Conservation (phyloP, 2,113 vertebrate genomes). For the Rostratula benghalensis region DNA sequence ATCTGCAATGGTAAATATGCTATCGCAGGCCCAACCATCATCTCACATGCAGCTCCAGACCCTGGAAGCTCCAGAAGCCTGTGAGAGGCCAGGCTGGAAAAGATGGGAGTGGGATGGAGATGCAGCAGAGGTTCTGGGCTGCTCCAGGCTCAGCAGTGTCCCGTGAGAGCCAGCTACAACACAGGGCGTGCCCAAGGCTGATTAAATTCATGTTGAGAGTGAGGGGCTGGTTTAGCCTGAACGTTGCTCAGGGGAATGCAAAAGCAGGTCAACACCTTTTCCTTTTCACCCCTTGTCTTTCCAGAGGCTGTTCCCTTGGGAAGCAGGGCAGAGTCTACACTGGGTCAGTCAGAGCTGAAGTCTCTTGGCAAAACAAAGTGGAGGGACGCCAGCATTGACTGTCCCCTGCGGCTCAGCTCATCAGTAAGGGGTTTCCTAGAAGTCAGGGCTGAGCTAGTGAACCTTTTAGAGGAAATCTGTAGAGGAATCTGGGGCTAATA, state of each 20-base stretch:
- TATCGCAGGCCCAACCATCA: background rate
- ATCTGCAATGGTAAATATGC: conserved; percentile 65
- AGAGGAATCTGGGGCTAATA: background rate
- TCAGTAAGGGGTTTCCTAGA: background rate
- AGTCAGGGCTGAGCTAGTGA: background rate
- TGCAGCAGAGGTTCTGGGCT: background rate
- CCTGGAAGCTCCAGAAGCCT: background rate
- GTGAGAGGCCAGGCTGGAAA: background rate
- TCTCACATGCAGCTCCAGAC: background rate
- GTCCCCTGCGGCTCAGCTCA: background rate
- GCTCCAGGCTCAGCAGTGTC: background rate
- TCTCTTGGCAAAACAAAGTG: background rate
- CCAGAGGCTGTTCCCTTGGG: background rate
- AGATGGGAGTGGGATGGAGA: background rate
- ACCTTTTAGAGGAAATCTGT: background rate
- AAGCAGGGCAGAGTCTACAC: background rate
- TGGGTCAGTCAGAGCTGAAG: background rate
- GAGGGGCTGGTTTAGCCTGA: background rate
- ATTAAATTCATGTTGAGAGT: background rate
- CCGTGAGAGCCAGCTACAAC: background rate
- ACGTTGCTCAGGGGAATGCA: background rate
- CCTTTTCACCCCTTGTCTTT: background rate
- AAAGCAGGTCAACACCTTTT: background rate
- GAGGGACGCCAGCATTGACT: background rate
- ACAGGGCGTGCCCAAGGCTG: background rate